Conservation (phyloP, 2,888 invertebrate genomes). For the Siphlonurus alternatus region DNA sequence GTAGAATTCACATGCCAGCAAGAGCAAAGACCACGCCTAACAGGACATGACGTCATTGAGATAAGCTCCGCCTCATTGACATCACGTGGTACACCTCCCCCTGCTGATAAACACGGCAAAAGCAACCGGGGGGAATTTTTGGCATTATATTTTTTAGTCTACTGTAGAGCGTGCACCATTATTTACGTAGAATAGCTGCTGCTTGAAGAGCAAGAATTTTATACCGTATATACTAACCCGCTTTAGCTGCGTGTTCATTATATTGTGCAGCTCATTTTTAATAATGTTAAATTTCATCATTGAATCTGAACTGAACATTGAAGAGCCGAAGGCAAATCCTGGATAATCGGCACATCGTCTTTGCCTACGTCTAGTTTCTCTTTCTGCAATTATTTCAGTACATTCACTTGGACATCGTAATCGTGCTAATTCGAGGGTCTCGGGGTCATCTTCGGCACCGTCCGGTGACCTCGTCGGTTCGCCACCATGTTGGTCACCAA, state of each 20-base stretch:
- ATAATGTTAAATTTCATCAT: conserved; percentile 97
- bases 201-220: not conserved
- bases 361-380: conserved; percentile 45
- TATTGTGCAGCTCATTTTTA: conserved; percentile 92
- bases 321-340: conserved; percentile 77
- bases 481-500: not conserved
- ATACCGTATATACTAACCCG: conserved; percentile 55
- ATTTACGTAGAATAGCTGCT: not conserved
- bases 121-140: not conserved
- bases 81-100: not conserved
- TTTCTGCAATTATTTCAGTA: conserved; percentile 72
- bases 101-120: not conserved
- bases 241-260: conserved; percentile 89
- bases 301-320: conserved; percentile 89
- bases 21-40: not conserved
- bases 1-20: not conserved
- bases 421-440: conserved; percentile 52
- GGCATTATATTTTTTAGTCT: not conserved
- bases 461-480: not conserved
- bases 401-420: conserved; percentile 78
- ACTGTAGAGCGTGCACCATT: not conserved
- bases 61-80: not conserved
- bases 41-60: not conserved
- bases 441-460: conserved; percentile 49
- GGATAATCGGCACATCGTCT: conserved; percentile 83